Evolutionary conservation across 2,797 vertebrate genomes (phyloP), one percentile per base, ranked within the genome.

Genomic region (Phrynocephalus forsythii): DNA sequence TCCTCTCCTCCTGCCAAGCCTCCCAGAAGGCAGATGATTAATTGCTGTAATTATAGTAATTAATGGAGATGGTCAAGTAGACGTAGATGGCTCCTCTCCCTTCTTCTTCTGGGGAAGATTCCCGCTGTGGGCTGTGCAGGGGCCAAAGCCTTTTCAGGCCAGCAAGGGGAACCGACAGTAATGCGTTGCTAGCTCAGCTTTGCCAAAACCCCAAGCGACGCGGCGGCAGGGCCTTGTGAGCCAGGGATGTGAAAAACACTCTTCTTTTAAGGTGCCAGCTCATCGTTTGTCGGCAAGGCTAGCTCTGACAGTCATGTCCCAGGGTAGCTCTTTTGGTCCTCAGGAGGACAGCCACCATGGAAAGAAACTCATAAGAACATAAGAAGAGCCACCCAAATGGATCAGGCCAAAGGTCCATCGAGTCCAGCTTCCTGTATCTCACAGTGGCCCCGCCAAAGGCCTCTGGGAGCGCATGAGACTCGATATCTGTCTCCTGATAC

Each of bases 41-140:
- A 95, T 93, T 89, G 69, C 82, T 5, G 0, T 85, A 78, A 95
- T 95, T 95, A 94, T 71, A 0, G 72, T 78, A 82, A 33, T 81
- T 93, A 95, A 94, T 92, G 9, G 88, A 86, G 82, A 85, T 83
- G 92, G 93, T 90, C 89, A 93, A 93, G 89, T 26, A 13, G 48
- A 77, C 88, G 86, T 8, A 16, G 26, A 6, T 6, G 7, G 24
- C 16, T 80, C 38, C n/a, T 22, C 24, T 66, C n/a, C 10, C 24
- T 26, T 26, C 22, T 48, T 48, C 60, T 63, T 30, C 1, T 3
- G 18, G 85, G 86, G 78, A 91, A 76, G 22, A 77, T 56, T 79
- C 33, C 77, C 60, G 6, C 26, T 78, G 38, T 44, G 16, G 26
- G 76, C 63, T 15, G 5, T 13, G 24, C 20, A 30, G n/a, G 26